phyloP scores from a whole-genome alignment of 2,113 vertebrate genomes.

The Pelobates fuscus region DNA sequence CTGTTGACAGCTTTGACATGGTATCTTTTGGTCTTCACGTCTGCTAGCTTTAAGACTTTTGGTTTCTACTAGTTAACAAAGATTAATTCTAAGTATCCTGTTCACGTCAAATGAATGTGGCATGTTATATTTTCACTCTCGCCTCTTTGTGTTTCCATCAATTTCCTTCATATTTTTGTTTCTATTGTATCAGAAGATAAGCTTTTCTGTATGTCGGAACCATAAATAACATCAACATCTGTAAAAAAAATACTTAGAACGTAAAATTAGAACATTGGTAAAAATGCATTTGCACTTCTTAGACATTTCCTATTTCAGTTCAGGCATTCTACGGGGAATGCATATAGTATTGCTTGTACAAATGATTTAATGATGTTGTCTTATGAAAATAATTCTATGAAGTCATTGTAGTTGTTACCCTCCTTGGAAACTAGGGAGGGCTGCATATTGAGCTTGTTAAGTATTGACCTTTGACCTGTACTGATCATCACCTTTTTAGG shows the following conservation, averaged over 20 bases:
- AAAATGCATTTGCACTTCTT: not conserved
- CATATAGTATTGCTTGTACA: not conserved
- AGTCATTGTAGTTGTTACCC: slow-evolving; percentile 29
- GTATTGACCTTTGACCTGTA: slow-evolving; percentile 28
- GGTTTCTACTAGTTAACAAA: not conserved
- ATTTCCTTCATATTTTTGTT: not conserved
- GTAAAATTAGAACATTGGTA: not conserved
- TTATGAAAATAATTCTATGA: slow-evolving; percentile 42
- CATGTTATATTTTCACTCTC: not conserved
- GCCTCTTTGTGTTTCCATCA: not conserved
- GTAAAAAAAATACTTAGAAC: not conserved
- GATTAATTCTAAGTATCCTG: not conserved
- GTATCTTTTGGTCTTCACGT: not conserved
- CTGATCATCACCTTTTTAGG: slow-evolving; percentile 22
- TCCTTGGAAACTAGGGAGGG: slow-evolving; percentile 29
- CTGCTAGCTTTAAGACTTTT: not conserved
- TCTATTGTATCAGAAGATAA: not conserved
- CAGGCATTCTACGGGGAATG: not conserved
- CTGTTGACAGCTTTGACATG: not conserved
- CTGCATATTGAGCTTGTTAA: slow-evolving; percentile 40
- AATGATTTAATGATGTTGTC: slow-evolving; percentile 40
- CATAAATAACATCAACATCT: not conserved
- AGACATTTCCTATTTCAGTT: not conserved
- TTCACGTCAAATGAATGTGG: not conserved
- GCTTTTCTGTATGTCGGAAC: not conserved